phyloP scores from a whole-genome alignment of 2,888 invertebrate species.

The Dicyrtomina minuta region DNA sequence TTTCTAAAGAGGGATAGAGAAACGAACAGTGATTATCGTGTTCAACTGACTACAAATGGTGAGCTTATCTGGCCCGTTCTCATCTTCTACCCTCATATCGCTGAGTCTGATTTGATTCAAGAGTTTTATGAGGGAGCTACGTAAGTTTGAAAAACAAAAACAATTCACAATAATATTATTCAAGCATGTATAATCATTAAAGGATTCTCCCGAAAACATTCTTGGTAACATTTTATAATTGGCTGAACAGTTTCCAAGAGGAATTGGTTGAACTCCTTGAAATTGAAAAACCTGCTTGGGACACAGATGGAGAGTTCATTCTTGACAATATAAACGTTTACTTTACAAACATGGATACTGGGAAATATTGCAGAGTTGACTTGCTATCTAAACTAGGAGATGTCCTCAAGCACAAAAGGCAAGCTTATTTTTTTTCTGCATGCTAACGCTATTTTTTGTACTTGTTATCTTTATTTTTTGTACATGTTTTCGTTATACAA shows the following conservation, averaged over 20 bases:
- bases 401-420: conserved; percentile 64
- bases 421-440: conserved; percentile 54
- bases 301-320: conserved; percentile 67
- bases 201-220: conserved; percentile 47
- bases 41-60: conserved; percentile 55
- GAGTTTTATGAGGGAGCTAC: conserved; percentile 72
- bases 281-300: conserved; percentile 70
- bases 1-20: conserved; percentile 29
- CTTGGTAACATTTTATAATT: conserved; percentile 21
- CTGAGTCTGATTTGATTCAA: conserved; percentile 82
- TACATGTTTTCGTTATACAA: no score
- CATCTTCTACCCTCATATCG: conserved; percentile 84
- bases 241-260: conserved; percentile 64
- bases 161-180: no score
- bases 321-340: conserved; percentile 67
- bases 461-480: no score
- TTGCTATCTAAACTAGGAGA: conserved; percentile 63
- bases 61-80: conserved; percentile 82
- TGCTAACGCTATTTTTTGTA: conserved; percentile 8
- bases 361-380: conserved; percentile 64
- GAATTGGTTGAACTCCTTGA: conserved; percentile 68
- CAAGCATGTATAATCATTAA: conserved; percentile 28
- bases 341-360: conserved; percentile 69
- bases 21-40: conserved; percentile 34
- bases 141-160: no score